A percentile compares a stretch with the other conserved stretches of the same genome.
Evolutionary conservation across 2,113 vertebrate genomes (phyloP).

Genomic region (Sinosuthora webbiana): DNA sequence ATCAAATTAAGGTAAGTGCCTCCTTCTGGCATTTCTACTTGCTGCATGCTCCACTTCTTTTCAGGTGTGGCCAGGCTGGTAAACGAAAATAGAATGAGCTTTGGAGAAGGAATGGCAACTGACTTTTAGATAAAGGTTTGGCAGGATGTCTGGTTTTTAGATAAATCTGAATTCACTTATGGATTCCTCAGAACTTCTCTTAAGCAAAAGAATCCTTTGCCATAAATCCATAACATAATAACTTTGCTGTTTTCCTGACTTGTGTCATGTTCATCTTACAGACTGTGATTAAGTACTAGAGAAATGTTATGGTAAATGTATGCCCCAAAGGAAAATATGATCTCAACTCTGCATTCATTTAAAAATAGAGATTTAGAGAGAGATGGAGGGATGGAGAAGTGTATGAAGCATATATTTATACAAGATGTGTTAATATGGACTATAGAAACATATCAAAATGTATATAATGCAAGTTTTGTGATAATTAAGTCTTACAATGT

Average conservation of each 20-base stretch:
- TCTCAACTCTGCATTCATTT: not conserved
- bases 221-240: not conserved
- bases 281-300: not conserved
- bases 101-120: not conserved
- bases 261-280: not conserved
- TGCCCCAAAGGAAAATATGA: not conserved
- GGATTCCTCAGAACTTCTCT: not conserved
- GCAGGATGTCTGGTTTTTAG: not conserved
- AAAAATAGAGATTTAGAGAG: not conserved
- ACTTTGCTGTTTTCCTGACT: not conserved
- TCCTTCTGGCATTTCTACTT: not conserved
- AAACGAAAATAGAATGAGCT: not conserved
- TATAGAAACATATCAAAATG: not conserved
- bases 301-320: not conserved
- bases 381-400: not conserved
- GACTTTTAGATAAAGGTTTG: not conserved
- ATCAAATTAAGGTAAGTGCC: slow-evolving; percentile 53
- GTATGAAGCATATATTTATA: not conserved
- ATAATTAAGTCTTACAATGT: not conserved
- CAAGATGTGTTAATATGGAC: not conserved
- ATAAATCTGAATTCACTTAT: not conserved
- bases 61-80: not conserved
- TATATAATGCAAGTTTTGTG: not conserved
- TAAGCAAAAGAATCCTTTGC: not conserved
- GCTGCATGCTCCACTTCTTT: not conserved